Base-by-base conservation (phyloP, 92 coral and sea anemone genomes). In the Porites cylindrica region DNA sequence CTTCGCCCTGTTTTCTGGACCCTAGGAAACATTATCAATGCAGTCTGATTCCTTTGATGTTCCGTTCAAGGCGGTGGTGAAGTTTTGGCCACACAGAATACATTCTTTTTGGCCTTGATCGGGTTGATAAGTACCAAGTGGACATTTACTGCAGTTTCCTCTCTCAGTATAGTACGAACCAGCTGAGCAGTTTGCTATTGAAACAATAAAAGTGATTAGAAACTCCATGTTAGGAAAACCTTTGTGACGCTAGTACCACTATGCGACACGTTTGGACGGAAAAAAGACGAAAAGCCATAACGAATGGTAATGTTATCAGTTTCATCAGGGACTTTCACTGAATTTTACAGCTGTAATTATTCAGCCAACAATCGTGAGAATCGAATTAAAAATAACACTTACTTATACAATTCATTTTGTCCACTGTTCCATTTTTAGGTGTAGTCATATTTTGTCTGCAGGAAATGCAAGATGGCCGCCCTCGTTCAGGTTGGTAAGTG, bases 401-500 rank as follows among this genome's bases (percentile, higher is more conserved):
- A 80, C 73, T 59, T 61, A 79, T 61, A 71, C 88, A 88, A 11
- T 82, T 56, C 16, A 71, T 52, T 24, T 70, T 66, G 18, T 20
- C 70, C 32, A 66, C 70, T 66, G 70, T 66, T 19, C 70, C 70
- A 19, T 18, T 66, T 16, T 26, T 19, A 19, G 32, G 8, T 11
- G 70, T 66, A 8, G 88, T 82, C 8, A 73, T 56, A 51, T 74
- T 79, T 43, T 58, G 8, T 24, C 20, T 71, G 21, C 91, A 88
- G 5, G 78, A 10, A 75, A 66, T 62, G 43, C 91, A 88, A 7
- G 61, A 8, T 9, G 59, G 20, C 65, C 68, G 84, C 8, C 92
- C 92, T 32, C 29, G 79, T 26, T 47, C 23, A 26, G 92, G 88
- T 81, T 89, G 89, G 53, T 83, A 89, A 23, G 85, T 83, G 4